Evolutionary conservation across 2,113 vertebrate genomes (phyloP).

Genomic region (Tretioscincus oriximinensis): DNA sequence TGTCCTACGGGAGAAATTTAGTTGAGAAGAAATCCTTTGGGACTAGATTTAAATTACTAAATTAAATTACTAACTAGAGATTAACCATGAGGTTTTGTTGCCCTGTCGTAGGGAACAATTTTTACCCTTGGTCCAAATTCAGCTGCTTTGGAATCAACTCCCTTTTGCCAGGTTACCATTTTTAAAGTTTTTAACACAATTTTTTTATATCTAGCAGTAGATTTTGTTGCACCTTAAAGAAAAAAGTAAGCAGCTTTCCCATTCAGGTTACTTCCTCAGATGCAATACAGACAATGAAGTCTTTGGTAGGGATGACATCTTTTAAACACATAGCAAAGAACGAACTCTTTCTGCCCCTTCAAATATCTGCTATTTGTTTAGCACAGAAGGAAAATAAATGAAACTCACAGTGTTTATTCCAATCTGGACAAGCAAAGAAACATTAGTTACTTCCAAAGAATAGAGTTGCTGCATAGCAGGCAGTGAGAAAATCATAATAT

Average conservation of each 20-base stretch:
- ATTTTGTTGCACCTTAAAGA: no score
- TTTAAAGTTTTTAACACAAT: no score
- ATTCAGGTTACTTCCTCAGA: no score
- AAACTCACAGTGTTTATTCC: conserved; percentile 84
- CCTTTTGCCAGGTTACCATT: no score
- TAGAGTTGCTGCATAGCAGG: conserved; percentile 85
- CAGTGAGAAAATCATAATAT: conserved; percentile 82
- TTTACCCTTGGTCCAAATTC: no score
- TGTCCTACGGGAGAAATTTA: conserved; percentile 78
- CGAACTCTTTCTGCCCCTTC: neutral
- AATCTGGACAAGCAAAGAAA: conserved; percentile 85
- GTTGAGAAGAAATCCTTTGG: conserved; percentile 13
- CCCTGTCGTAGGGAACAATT: no score
- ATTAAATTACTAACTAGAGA: neutral
- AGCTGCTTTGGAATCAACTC: no score
- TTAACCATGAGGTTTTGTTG: neutral
- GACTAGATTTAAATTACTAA: neutral
- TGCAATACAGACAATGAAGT: no score
- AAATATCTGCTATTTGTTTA: neutral
- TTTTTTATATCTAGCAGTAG: no score
- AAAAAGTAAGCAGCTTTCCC: no score
- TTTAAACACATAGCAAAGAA: no score
- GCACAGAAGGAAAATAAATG: neutral
- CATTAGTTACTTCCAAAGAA: conserved; percentile 83
- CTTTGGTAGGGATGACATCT: no score